Evolutionary conservation across 2,113 vertebrate genomes (phyloP).

Genomic region (Deroptyus accipitrinus): DNA sequence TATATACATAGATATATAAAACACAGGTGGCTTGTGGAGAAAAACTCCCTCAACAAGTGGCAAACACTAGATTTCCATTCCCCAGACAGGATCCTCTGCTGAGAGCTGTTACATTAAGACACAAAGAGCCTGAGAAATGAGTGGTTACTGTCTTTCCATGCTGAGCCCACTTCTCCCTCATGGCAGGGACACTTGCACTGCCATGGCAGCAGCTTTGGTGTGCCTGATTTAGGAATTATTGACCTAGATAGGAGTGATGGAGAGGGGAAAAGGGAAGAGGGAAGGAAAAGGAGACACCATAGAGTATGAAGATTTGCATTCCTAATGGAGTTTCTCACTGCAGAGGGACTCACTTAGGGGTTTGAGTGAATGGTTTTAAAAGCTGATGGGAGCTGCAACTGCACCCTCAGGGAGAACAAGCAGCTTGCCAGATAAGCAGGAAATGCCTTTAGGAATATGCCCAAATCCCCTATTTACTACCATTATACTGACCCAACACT

Average conservation of each 20-base stretch:
- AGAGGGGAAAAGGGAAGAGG: neutral
- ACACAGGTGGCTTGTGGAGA: neutral
- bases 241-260: neutral
- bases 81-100: neutral
- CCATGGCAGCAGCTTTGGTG: neutral
- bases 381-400: neutral
- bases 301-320: neutral
- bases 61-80: neutral
- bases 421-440: neutral
- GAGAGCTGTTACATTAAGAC: neutral
- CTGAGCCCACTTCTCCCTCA: neutral
- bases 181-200: neutral
- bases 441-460: neutral
- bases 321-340: neutral
- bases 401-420: neutral
- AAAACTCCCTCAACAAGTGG: neutral
- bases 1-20: neutral
- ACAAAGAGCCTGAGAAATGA: neutral
- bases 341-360: neutral
- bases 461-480: neutral
- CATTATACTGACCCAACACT: neutral
- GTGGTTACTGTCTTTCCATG: neutral
- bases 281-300: neutral
- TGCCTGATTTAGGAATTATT: slow-evolving; percentile 40
- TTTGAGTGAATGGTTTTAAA: neutral